Evolutionary conservation across 2,113 vertebrate species (phyloP).

Genomic region (Pagrus major): DNA sequence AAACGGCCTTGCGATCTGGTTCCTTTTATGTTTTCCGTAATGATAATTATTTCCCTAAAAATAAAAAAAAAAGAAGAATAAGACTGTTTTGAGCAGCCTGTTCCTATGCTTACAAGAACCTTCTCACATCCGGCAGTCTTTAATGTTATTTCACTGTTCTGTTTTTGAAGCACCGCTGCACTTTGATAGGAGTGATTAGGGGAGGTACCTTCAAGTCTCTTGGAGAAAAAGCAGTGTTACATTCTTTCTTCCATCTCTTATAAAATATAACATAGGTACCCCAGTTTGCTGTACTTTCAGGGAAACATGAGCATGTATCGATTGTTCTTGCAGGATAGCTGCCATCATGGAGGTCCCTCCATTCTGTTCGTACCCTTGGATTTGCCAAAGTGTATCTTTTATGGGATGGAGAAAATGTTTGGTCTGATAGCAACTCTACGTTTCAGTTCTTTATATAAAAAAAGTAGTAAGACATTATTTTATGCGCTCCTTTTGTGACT

Average conservation of each 20-base stretch:
- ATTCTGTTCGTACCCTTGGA: background rate
- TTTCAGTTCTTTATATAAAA: slow-evolving; percentile 10
- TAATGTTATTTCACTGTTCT: slow-evolving; percentile 16
- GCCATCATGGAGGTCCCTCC: background rate
- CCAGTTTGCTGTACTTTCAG: background rate
- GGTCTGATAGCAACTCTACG: slow-evolving; percentile 8
- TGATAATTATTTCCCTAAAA: slow-evolving; percentile 5
- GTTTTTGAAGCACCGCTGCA: slow-evolving; percentile 72
- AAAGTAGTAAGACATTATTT: slow-evolving; percentile 1
- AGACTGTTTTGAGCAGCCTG: background rate
- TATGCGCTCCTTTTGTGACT: slow-evolving; percentile 16
- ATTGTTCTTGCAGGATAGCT: background rate
- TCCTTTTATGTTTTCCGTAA: background rate
- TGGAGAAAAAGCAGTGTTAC: slow-evolving; percentile 14
- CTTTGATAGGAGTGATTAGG: slow-evolving; percentile 67
- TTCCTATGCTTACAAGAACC: background rate
- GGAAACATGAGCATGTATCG: background rate
- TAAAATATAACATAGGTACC: background rate
- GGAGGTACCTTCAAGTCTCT: background rate
- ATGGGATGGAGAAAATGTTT: background rate
- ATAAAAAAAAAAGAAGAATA: background rate
- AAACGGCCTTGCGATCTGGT: background rate
- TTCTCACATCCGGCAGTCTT: too few relatives aligned
- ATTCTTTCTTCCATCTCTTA: background rate
- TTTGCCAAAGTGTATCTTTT: slow-evolving; percentile 44